A percentile compares a stretch with the other conserved stretches of the same genome.
Conservation (phyloP, 2,797 vertebrate species). For the Protonibea diacanthus region DNA sequence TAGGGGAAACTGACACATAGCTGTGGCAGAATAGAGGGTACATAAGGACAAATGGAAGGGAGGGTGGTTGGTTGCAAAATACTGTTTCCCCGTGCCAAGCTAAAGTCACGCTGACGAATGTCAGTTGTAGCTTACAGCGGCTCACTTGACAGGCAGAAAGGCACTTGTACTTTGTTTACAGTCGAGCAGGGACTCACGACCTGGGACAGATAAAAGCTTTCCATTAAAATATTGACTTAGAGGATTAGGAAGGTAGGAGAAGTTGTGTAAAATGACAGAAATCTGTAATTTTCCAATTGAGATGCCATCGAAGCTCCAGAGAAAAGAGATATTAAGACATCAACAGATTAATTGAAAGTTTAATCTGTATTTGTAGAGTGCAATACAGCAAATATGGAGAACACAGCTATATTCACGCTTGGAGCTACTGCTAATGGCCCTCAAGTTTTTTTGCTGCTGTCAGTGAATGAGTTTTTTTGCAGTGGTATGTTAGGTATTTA, state of each 20-base stretch:
- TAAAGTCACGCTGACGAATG: slow-evolving; percentile 52
- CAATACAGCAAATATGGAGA: slow-evolving; percentile 21
- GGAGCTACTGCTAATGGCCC: not conserved
- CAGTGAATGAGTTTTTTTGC: not conserved
- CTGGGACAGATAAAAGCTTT: slow-evolving; percentile 59
- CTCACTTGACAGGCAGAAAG: slow-evolving; percentile 53
- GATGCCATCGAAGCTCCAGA: slow-evolving; percentile 33
- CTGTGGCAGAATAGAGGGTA: slow-evolving; percentile 19
- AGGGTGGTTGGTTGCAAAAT: too few species aligned
- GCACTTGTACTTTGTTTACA: slow-evolving; percentile 64
- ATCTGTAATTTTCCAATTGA: slow-evolving; percentile 54
- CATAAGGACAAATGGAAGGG: slow-evolving; percentile 22
- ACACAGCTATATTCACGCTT: slow-evolving; percentile 1
- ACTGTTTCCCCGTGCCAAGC: slow-evolving; percentile 10
- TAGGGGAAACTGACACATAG: slow-evolving; percentile 35
- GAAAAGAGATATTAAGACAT: slow-evolving; percentile 54
- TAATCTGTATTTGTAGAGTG: slow-evolving; percentile 30
- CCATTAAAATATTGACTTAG: slow-evolving; percentile 62
- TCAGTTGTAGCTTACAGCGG: slow-evolving; percentile 41
- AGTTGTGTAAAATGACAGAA: slow-evolving; percentile 57
- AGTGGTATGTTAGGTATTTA: too few species aligned
- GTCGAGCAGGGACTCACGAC: slow-evolving; percentile 36
- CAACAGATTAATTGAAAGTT: slow-evolving; percentile 44
- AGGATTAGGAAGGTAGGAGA: slow-evolving; percentile 53
- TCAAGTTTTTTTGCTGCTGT: not conserved